Evolutionary conservation across 2,888 invertebrate genomes (phyloP), one percentile per base, ranked within the genome.

Genomic region (Hofmannophila pseudospretella): DNA sequence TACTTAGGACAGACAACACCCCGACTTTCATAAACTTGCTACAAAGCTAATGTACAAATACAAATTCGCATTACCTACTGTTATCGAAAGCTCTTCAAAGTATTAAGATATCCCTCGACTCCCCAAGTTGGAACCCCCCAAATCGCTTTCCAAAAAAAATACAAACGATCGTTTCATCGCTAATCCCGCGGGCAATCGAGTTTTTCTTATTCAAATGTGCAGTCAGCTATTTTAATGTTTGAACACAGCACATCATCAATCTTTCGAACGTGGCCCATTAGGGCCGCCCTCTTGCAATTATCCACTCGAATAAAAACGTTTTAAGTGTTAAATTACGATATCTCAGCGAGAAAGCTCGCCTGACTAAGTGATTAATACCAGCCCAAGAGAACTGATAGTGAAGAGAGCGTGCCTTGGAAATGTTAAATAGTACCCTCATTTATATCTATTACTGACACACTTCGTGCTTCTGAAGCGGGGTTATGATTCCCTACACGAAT

Each of bases 261-360:
- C 82, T 81, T 77, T 69, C 67, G 72, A 76, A 74, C 81, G 75
- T 74, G 72, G 62, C 61, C 72, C 79, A 72, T 81, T 81, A 81
- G 67, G 59, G 63, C 63, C 73, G 61, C 80, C 77, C 76, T 71
- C 71, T 72, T 70, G 79, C 80, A 80, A 84, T 82, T 80, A 82
- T 82, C 78, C 78, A 78, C 75, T 73, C 73, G 81, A 80, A 82
- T 82, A 82, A 81, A 82, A 84, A 82, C 81, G 75, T 77, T 81
- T 80, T 80, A 81, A 81, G 80, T 81, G 82, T 82, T 82, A 81
- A 84, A 80, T 82, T 80, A 81, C 81, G 81, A 79, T 82, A 81
- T 81, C 79, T 81, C 75, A 67, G 67, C 61, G 63, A 69, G 63
- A 68, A 70, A 67, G 69, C 75, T 73, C 73, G 74, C 75, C 77